Evolutionary conservation across 2,888 invertebrate genomes (phyloP).

Genomic region (Oeneis ivallda): DNA sequence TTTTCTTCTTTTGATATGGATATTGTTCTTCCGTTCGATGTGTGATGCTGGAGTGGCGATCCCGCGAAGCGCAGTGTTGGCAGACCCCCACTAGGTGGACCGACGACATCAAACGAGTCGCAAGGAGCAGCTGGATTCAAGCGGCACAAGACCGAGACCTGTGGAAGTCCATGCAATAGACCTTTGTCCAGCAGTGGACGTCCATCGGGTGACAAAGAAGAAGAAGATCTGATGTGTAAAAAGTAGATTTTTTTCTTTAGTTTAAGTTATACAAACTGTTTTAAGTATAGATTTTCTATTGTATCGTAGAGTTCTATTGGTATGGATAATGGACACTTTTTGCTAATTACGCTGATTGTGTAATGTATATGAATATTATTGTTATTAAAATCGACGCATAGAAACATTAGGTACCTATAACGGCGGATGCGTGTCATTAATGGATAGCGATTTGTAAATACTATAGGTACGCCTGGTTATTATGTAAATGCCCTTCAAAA

Average conservation of each 20-base stretch:
- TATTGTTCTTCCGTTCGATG: background rate
- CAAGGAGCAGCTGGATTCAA: too few species aligned
- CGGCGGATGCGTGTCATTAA: conserved; percentile 35
- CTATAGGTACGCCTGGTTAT: conserved; percentile 56
- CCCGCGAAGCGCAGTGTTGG: too few species aligned
- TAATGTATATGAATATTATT: background rate
- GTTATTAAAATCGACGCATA: background rate
- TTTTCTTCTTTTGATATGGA: too few species aligned
- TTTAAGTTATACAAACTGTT: background rate
- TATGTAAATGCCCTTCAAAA: conserved; percentile 73
- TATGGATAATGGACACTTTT: background rate
- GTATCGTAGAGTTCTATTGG: background rate
- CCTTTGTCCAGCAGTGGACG: too few species aligned
- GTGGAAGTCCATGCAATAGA: too few species aligned
- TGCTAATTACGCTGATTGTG: background rate
- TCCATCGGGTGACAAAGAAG: too few species aligned
- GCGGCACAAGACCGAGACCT: too few species aligned
- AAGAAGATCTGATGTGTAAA: too few species aligned
- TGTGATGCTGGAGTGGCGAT: too few species aligned
- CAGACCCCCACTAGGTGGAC: too few species aligned
- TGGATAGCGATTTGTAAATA: conserved; percentile 37
- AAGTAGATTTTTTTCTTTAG: background rate
- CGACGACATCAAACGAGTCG: too few species aligned
- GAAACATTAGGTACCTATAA: background rate
- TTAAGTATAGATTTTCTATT: background rate